Conservation (phyloP, 2,888 invertebrate genomes). For the Eupelmus urozonus region DNA sequence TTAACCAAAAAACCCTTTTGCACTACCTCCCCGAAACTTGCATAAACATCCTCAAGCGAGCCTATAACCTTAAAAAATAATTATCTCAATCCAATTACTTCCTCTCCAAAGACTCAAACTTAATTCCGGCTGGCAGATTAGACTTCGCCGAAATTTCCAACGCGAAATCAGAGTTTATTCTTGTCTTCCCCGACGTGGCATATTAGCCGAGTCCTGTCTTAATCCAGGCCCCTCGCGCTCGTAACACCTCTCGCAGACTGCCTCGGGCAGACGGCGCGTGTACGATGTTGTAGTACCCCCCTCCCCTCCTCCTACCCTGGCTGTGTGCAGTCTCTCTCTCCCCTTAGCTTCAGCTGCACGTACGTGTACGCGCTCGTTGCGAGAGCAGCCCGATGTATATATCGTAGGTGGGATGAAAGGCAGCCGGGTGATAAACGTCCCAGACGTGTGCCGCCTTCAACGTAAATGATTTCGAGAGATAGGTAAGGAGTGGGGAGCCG, state of each 20-base stretch:
- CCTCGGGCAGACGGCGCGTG: conserved; percentile 4
- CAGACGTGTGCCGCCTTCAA: conserved; percentile 44
- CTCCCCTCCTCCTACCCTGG: conserved; percentile 1
- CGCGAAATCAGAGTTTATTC: conserved; percentile 29
- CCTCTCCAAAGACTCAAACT: no score
- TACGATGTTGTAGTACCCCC: not conserved
- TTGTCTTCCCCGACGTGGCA: not conserved
- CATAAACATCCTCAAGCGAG: no score
- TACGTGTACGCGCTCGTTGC: not conserved
- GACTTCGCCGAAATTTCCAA: not conserved
- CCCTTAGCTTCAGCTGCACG: not conserved
- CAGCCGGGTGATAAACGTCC: conserved; percentile 43
- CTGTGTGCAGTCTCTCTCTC: not conserved
- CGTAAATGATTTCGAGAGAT: not conserved
- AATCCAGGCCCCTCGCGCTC: conserved; percentile 15
- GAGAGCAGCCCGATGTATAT: conserved; percentile 23
- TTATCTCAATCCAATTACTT: no score
- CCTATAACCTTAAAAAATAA: no score
- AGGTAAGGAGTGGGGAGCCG: no score
- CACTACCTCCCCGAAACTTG: not conserved
- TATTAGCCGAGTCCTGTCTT: conserved; percentile 6
- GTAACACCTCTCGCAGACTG: conserved; percentile 20
- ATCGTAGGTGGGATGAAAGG: conserved; percentile 40
- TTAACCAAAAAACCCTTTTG: not conserved
- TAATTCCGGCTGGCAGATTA: no score